These are phyloP conservation scores for Diabrotica undecimpunctata DNA, from an alignment of 1,140 invertebrate species.

Conservation along the genomic window DNA sequence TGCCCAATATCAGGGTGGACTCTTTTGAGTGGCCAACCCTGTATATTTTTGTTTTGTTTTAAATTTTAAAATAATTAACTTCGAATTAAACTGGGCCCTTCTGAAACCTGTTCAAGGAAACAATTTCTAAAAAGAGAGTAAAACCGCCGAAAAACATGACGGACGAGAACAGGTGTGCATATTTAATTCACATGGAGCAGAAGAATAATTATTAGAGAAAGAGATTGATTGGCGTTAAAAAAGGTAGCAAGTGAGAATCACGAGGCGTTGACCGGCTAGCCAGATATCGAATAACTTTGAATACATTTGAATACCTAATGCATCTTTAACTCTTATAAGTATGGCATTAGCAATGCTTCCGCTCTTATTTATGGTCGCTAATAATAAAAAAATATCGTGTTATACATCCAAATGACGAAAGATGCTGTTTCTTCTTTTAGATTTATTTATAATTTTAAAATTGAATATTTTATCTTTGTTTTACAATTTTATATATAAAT, in stretches of 20 bases:
- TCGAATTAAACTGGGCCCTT: too few species aligned
- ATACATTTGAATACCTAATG: conserved; percentile 36
- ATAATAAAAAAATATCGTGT: neutral
- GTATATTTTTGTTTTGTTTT: too few species aligned
- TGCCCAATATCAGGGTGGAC: too few species aligned
- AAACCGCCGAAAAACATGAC: too few species aligned
- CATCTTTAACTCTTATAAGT: conserved; percentile 17
- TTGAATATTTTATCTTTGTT: too few species aligned
- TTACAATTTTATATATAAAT: too few species aligned
- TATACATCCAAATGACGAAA: neutral
- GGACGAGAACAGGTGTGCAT: too few species aligned
- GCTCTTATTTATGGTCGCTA: conserved; percentile 9
- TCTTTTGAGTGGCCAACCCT: too few species aligned
- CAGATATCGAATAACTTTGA: conserved; percentile 36
- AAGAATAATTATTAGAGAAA: conserved; percentile 5
- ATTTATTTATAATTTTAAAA: too few species aligned
- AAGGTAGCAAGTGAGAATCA: conserved; percentile 22
- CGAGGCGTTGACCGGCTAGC: conserved; percentile 34
- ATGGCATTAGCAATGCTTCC: conserved; percentile 23
- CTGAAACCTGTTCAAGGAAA: too few species aligned
- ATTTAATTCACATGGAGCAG: neutral
- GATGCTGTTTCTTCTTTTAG: neutral
- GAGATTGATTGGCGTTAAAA: conserved; percentile 27
- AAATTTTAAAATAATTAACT: too few species aligned
- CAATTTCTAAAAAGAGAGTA: too few species aligned